A percentile compares a stretch with the other conserved stretches of the same genome.
Evolutionary conservation across 2,888 invertebrate species (phyloP).

Genomic region (Cecidostiba fungosa): DNA sequence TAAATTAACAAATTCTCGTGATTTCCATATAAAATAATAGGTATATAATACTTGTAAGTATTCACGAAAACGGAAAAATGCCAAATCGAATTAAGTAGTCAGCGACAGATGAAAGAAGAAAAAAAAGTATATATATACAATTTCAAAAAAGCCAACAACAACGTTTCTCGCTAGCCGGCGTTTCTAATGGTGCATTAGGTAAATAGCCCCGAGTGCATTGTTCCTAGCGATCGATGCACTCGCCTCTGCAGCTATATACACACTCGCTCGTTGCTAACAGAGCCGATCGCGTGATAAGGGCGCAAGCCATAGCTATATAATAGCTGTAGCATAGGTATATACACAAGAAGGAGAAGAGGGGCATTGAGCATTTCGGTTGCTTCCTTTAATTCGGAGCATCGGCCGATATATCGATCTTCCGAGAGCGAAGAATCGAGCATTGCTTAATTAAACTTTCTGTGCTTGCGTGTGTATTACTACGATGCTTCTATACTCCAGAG

Average conservation of each 20-base stretch:
- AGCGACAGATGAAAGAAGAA: no score
- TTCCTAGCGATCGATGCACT: constrained; percentile 57
- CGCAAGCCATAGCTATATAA: background rate
- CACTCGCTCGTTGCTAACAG: background rate
- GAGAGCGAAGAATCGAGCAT: background rate
- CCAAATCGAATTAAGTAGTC: no score
- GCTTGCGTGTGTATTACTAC: background rate
- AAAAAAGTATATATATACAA: background rate
- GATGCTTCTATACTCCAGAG: no score
- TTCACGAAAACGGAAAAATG: constrained; percentile 8
- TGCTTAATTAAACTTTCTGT: background rate
- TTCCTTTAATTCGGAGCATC: constrained; percentile 25
- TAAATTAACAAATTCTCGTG: background rate
- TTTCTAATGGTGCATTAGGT: constrained; percentile 46
- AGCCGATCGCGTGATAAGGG: constrained; percentile 53
- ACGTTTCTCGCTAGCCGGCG: background rate
- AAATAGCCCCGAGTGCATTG: constrained; percentile 59
- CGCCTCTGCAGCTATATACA: background rate
- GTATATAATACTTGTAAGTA: background rate
- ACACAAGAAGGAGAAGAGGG: background rate
- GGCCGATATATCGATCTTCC: constrained; percentile 31
- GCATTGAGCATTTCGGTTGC: constrained; percentile 22
- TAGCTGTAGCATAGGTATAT: background rate
- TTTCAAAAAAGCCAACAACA: background rate
- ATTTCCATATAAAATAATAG: background rate